Percentiles rank a stretch among this genome's conserved stretches.
phyloP scores from a whole-genome alignment of 92 coral and sea anemone species.

The Zoanthus sociatus region DNA sequence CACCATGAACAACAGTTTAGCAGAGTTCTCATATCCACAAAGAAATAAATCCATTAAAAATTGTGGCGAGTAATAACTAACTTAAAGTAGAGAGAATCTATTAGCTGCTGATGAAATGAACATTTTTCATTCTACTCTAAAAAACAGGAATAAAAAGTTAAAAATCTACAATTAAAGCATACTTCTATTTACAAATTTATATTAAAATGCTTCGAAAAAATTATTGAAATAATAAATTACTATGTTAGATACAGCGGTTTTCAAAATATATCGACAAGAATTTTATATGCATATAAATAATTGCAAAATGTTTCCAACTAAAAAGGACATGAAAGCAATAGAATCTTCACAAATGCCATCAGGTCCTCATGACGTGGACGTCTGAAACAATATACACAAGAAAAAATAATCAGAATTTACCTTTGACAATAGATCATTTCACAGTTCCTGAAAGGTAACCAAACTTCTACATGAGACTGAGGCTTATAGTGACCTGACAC shows the following conservation, averaged over 20 bases:
- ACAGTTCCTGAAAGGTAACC: no score
- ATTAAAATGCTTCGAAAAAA: not conserved
- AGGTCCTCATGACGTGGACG: constrained; percentile 41
- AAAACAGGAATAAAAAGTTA: not conserved
- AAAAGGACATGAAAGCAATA: not conserved
- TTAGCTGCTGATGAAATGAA: not conserved
- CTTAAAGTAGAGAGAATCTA: not conserved
- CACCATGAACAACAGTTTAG: no score
- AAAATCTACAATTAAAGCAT: not conserved
- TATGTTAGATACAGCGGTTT: not conserved
- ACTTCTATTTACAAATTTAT: not conserved
- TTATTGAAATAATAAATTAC: not conserved
- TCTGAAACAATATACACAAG: constrained; percentile 47
- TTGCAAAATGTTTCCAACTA: not conserved
- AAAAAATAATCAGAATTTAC: constrained; percentile 23
- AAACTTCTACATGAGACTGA: no score
- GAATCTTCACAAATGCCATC: constrained; percentile 12
- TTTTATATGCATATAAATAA: not conserved
- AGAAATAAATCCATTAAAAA: not conserved
- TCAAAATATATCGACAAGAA: not conserved
- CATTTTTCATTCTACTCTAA: not conserved
- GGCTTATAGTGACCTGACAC: no score
- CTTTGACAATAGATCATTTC: not conserved
- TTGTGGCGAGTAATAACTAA: not conserved
- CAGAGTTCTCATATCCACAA: not conserved